phyloP scores from a whole-genome alignment of 2,888 invertebrate species.

The Ochropleura leucogaster region DNA sequence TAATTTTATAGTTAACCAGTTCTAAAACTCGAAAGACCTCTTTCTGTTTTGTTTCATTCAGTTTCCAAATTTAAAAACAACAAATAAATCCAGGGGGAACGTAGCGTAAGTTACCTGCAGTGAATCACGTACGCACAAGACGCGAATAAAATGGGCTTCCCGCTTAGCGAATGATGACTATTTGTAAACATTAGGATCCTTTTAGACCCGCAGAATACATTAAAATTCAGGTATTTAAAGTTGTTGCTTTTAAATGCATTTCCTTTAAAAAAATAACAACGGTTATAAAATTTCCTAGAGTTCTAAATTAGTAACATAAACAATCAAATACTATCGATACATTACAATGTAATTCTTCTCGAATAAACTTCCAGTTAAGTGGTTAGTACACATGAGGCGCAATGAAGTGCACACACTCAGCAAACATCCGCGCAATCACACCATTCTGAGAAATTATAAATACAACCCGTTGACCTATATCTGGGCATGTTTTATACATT shows the following conservation, averaged over 20 bases:
- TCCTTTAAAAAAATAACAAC: constrained; percentile 14
- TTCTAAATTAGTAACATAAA: constrained; percentile 54
- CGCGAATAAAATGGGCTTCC: constrained; percentile 30
- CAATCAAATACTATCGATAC: constrained; percentile 59
- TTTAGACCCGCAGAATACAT: neutral
- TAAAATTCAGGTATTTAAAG: neutral
- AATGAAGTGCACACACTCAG: constrained; percentile 74
- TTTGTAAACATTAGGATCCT: neutral
- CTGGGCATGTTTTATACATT: constrained; percentile 81
- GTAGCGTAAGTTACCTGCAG: constrained; percentile 26
- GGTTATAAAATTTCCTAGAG: constrained; percentile 46
- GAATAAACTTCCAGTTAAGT: constrained; percentile 76
- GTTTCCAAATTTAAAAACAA: neutral
- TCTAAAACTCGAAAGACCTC: neutral
- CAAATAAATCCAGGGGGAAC: neutral
- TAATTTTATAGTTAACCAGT: neutral
- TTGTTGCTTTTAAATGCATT: neutral
- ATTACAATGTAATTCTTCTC: constrained; percentile 79
- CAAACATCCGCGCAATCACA: constrained; percentile 86
- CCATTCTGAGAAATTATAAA: constrained; percentile 86
- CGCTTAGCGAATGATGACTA: constrained; percentile 17
- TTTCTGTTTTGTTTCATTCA: neutral
- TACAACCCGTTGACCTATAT: constrained; percentile 85
- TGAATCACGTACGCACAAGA: constrained; percentile 47
- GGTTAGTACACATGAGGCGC: constrained; percentile 69